A percentile compares a stretch with the other conserved stretches of the same genome.
These are phyloP conservation scores for Acronicta aceris DNA, from an alignment of 2,888 invertebrate species.

Conservation along the genomic window DNA sequence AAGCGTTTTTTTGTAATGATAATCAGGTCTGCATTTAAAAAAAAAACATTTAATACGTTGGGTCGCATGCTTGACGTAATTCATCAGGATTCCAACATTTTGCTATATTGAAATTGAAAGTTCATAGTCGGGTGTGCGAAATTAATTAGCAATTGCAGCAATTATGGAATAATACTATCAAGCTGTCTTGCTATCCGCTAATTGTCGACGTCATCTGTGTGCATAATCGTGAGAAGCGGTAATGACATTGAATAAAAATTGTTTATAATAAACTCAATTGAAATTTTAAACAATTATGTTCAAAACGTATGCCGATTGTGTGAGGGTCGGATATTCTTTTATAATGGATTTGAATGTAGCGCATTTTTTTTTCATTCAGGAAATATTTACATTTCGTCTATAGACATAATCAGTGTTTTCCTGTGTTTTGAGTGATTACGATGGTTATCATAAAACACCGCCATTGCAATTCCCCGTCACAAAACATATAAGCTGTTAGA, in stretches of 20 bases:
- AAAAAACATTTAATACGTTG: too few relatives aligned
- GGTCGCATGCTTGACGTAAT: too few relatives aligned
- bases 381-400: slow-evolving; percentile 23
- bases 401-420: slow-evolving; percentile 11
- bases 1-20: slow-evolving; percentile 4
- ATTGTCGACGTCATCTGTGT: background rate
- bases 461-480: too few relatives aligned
- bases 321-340: slow-evolving; percentile 11
- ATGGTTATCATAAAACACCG: background rate
- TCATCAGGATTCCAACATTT: background rate
- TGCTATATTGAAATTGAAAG: too few relatives aligned
- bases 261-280: background rate
- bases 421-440: slow-evolving; percentile 10
- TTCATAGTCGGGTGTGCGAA: background rate
- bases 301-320: slow-evolving; percentile 15
- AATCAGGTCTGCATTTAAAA: too few relatives aligned
- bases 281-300: slow-evolving; percentile 6
- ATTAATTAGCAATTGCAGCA: background rate
- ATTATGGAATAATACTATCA: slow-evolving; percentile 1
- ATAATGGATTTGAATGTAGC: slow-evolving; percentile 11
- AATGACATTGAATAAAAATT: background rate
- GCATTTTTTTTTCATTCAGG: slow-evolving; percentile 15
- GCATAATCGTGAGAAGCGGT: slow-evolving; percentile 1
- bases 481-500: too few relatives aligned
- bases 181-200: background rate